Percentiles rank a stretch among this genome's conserved stretches.
phyloP scores from a whole-genome alignment of 2,113 vertebrate genomes.

The Mustelus asterias region DNA sequence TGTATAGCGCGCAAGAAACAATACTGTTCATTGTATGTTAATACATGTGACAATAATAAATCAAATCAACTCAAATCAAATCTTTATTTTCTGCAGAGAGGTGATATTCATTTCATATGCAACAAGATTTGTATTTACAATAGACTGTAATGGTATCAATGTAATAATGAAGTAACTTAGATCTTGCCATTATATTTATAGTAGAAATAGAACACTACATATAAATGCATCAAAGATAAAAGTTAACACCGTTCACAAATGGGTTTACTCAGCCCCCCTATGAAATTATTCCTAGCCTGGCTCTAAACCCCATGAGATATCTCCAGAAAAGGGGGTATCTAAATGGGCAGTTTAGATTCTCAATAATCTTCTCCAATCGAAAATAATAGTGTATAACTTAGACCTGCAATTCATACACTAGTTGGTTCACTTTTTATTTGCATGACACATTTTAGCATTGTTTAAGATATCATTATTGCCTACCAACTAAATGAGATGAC shows the following conservation, averaged over 20 bases:
- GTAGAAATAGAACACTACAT: neutral
- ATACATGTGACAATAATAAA: too few species aligned
- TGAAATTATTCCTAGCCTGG: neutral
- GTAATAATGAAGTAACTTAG: neutral
- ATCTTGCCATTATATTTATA: neutral
- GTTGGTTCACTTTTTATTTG: neutral
- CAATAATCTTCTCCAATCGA: neutral
- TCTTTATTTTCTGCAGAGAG: neutral
- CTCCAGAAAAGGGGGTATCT: neutral
- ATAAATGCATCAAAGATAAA: neutral
- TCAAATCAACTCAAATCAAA: too few species aligned
- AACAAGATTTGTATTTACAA: neutral
- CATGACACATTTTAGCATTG: neutral
- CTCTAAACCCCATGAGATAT: neutral
- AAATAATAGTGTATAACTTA: neutral
- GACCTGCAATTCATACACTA: neutral
- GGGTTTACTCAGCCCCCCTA: neutral
- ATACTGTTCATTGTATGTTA: too few species aligned
- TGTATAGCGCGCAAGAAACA: too few species aligned
- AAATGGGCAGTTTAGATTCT: neutral
- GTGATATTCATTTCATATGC: neutral
- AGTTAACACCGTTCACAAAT: neutral
- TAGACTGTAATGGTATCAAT: neutral
- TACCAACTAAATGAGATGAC: neutral
- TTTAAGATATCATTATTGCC: neutral